These are phyloP conservation scores for Caenorhabditis remanei DNA, from an alignment of 1,140 invertebrate species.

Conservation along the genomic window DNA sequence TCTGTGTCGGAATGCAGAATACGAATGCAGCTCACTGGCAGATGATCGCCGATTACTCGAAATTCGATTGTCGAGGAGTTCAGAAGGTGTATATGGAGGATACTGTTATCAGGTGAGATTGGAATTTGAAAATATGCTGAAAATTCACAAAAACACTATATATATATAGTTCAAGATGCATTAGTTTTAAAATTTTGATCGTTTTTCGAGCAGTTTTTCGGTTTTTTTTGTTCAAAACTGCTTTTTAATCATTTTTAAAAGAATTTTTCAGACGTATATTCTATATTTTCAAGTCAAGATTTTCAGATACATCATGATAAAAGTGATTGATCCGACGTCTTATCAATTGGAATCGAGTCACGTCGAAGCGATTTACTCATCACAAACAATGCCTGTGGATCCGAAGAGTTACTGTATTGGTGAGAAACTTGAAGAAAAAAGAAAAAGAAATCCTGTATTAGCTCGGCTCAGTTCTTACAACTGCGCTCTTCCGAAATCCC, in stretches of 20 bases:
- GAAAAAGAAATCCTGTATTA: no score
- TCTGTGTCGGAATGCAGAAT: conserved; percentile 95
- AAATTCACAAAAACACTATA: no score
- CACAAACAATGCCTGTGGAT: conserved; percentile 63
- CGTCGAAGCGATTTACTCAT: conserved; percentile 65
- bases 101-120: conserved; percentile 84
- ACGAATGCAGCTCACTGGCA: conserved; percentile 87
- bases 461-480: no score
- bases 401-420: neutral
- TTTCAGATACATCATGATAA: conserved; percentile 26
- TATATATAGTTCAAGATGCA: no score
- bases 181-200: no score
- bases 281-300: no score
- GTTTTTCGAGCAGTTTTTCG: no score
- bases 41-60: conserved; percentile 89
- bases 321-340: neutral
- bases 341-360: conserved; percentile 64
- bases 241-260: neutral
- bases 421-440: no score
- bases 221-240: neutral
- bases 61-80: conserved; percentile 93
- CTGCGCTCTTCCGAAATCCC: no score
- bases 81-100: conserved; percentile 93
- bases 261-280: no score
- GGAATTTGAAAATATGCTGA: no score